A percentile compares a stretch with the other conserved stretches of the same genome.
These are phyloP conservation scores for Microtus richardsoni DNA, from an alignment of 2,113 vertebrate genomes.

Conservation along the genomic window DNA sequence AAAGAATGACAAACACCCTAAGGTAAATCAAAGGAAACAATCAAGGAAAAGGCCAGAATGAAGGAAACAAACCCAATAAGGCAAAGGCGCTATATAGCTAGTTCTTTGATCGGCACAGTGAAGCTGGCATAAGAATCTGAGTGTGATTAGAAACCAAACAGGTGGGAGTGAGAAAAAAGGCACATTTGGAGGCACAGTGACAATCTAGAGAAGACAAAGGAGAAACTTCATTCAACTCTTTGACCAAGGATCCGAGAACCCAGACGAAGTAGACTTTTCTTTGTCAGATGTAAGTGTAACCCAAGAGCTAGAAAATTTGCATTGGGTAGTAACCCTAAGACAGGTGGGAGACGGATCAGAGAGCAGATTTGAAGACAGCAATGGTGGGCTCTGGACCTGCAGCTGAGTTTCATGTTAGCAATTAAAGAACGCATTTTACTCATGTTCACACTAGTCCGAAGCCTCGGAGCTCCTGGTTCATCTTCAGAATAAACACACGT, in stretches of 20 bases:
- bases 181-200: not conserved
- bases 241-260: not conserved
- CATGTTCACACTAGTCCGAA: not conserved
- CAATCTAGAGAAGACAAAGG: not conserved
- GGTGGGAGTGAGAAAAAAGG: not conserved
- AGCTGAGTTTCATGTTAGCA: not conserved
- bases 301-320: not conserved
- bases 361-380: not conserved
- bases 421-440: not conserved
- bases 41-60: not conserved
- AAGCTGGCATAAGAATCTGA: slow-evolving; percentile 17
- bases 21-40: not conserved
- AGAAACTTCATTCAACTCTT: not conserved
- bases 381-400: not conserved
- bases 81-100: not conserved
- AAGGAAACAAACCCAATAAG: slow-evolving; percentile 13
- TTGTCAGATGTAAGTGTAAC: not conserved
- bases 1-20: not conserved
- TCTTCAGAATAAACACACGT: not conserved
- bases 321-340: not conserved
- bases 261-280: not conserved
- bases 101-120: not conserved
- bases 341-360: not conserved
- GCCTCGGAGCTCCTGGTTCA: not conserved
- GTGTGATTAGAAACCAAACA: slow-evolving; percentile 3